Base-by-base conservation (phyloP, 1,140 invertebrate species). In the Neodiprion fabricii region DNA sequence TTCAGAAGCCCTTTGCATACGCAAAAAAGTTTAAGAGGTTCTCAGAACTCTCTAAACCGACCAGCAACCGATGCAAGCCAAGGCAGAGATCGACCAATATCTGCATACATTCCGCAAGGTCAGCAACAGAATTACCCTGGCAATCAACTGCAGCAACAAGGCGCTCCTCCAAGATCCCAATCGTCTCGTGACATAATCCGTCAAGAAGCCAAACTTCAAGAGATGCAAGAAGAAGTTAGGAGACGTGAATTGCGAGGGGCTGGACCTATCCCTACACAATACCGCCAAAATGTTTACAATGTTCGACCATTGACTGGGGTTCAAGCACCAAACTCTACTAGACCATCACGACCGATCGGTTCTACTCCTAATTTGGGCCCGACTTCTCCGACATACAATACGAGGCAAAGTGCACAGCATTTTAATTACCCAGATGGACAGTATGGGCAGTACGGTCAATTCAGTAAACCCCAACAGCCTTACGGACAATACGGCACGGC, bases 191-290 rank as follows among this genome's bases (percentile, higher is more conserved):
- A 92, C 81, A 89, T 92, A 69, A 84, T 93, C 10, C 86, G 93
- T 7, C 93, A 94, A 74, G 93, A 94, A 75, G 95, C 94, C 0
- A 96, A 96, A 84, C 89, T 96, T 73, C 91, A 93, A 40, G 95
- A 96, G 83, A 95, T 96, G 93, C 91, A 93, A 11, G 95, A 96
- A 82, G 95, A 96, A 85, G 91, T 95, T 1, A 86, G 93, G n/a
- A 85, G 94, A 75, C 85, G 94, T 17, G 93, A 95, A 80, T 89
- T 94, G 53, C 87, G 92, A 28, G 89, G 87, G 7, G 86, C 86
- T 5, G 79, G 81, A 28, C 81, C 82, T 8, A 76, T 78, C 21
- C 71, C 78, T 48, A 75, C 76, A 73, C 86, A 88, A 21, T 86
- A 87, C 28, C 82, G 87, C 70, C 83, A 84, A 12, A 80, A 77